Base-by-base conservation (phyloP, 2,888 invertebrate genomes). In the Athalia cordata region DNA sequence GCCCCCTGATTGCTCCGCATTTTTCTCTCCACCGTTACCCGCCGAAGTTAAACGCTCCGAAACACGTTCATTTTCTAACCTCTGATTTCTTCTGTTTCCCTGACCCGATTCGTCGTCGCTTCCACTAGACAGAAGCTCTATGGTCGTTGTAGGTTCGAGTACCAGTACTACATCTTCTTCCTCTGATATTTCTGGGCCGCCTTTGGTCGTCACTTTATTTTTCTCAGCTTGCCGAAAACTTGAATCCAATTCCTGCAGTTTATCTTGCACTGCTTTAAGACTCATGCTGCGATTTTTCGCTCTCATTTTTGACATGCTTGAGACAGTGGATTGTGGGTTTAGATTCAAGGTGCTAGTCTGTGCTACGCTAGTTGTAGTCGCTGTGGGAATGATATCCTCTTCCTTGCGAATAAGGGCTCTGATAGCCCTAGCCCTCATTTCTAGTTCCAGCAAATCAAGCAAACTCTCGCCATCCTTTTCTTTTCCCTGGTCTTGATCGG, bases 381-480 rank as follows among this genome's bases (percentile, higher is more conserved):
- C 49, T 2, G 79, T 68, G 62, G 88, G 88, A 76, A 87, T 86
- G 50, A 87, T 81, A 55, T 88, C 87, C 77, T 90, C 90, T 78
- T 90, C 90, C 80, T 90, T 90, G 9, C 90, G 86, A 79, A 90
- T 90, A 82, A 93, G 89, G 49, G 92, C 92, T 83, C 92, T 90
- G 81, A 93, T 93, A 5, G 93, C 93, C 77, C 92, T 87, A 0
- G 93, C 93, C 83, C 93, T 90, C 92, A 93, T 93, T 86, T 93
- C 93, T 70, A 93, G 85, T 83, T 93, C 93, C 74, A 93, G 85
- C 50, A 93, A 87, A 85, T 93, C 93, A 80, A 93, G 88, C 47
- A 92, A 86, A 83, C 90, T 91, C 79, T 91, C 91, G 0, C 90
- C 90, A 78, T 90, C 89, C 77, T 90, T 89, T 77, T 85, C 85